A percentile compares a stretch with the other conserved stretches of the same genome.
These are phyloP conservation scores for Bombus superbus DNA, from an alignment of 1,140 invertebrate species.

Conservation along the genomic window DNA sequence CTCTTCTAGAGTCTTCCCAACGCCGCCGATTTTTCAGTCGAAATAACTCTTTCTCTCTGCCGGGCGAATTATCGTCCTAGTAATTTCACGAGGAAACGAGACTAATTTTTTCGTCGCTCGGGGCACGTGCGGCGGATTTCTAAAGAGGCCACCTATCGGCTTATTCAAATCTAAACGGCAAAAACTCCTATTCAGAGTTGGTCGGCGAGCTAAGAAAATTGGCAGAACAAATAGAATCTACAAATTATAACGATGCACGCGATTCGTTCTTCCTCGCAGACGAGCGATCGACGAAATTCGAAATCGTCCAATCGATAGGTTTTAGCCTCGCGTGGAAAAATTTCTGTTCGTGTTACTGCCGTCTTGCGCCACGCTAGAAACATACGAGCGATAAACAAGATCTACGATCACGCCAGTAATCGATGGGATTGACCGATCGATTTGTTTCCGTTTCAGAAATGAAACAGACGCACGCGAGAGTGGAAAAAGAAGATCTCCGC, in stretches of 20 bases:
- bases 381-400: too few species aligned
- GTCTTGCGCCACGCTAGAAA: too few species aligned
- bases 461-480: too few species aligned
- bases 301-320: too few species aligned
- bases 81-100: constrained; percentile 17
- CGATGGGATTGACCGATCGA: not conserved
- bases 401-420: not conserved
- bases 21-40: not conserved
- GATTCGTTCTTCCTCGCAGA: too few species aligned
- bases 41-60: not conserved
- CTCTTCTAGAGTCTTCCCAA: not conserved
- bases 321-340: too few species aligned
- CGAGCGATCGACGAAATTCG: too few species aligned
- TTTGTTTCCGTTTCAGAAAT: too few species aligned
- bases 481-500: too few species aligned
- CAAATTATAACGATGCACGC: too few species aligned
- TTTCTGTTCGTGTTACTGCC: not conserved
- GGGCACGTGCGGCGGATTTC: not conserved
- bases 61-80: not conserved
- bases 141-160: not conserved
- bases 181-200: not conserved
- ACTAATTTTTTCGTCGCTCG: constrained; percentile 1
- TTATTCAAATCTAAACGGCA: constrained; percentile 6
- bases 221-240: not conserved
- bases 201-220: not conserved